Base-by-base conservation (phyloP, 2,888 invertebrate species). In the Papilio demoleus region DNA sequence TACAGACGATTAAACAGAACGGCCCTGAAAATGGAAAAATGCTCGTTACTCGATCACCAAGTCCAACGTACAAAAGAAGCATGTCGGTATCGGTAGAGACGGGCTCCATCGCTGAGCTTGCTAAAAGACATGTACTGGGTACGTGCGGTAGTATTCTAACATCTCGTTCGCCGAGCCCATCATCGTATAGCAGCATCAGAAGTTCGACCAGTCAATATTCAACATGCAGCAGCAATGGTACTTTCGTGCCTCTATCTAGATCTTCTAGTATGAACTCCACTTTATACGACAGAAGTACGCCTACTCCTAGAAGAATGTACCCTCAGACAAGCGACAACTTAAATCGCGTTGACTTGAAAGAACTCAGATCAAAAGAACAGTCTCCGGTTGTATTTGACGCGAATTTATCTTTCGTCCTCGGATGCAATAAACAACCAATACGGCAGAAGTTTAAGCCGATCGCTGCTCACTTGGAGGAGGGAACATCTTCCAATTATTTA, bases 351-450 rank as follows among this genome's bases (percentile, higher is more conserved):
- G 92, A 95, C 76, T 82, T 94, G 9, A 93, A 93, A 70, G 95
- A 96, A 79, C 81, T 95, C 50, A 93, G 93, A 53, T 90, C 93
- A 2, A 94, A 95, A 80, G 97, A 96, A 79, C 95, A 95, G 69
- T 95, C 96, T 0, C 96, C 97, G 0, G 96, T 97, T 1, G 95
- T 97, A 0, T 96, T 97, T 75, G 96, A 97, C 79, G 97, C 97
- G 0, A 97, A 97, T 83, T 86, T 97, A 42, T 96, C 96, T 6
- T 97, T 97, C 78, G 94, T 96, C 0, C 90, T 97, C 59, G 96
- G 96, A 1, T 95, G 95, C 77, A 95, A 95, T 71, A 94, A 93
- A 71, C 96, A 96, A 80, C 94, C 95, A 22, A 90, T 95, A 5
- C 93, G 95, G 70, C 96, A 96, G 77, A 93, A 93, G 19, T 93